Base-by-base conservation (phyloP, 1,140 invertebrate genomes). In the Pantala flavescens region DNA sequence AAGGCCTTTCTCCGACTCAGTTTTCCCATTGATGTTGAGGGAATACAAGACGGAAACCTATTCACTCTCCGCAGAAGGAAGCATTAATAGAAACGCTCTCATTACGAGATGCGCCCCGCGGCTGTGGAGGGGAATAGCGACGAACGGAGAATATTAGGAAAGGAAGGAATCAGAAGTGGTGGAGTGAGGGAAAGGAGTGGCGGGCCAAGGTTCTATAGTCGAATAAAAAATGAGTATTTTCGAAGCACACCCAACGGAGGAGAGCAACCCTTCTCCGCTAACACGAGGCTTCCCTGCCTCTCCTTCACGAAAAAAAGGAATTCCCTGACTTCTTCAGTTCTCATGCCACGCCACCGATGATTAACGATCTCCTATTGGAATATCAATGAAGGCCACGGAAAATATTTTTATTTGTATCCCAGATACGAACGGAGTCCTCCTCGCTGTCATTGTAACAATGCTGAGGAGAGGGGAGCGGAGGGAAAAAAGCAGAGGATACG, bases 341-440 rank as follows among this genome's bases (percentile, higher is more conserved):
- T 63, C 49, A 63, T 63, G 49, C 49, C 49, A 63, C n/a, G 49
- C 49, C 49, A 19, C 49, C 16, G 49, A 63, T 63, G 49, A 63
- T 63, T 63, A 63, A 63, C 49, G 49, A 63, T 63, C 49, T 63
- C 49, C 49, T 63, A 63, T 63, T 63, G 49, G 49, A 63, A 63
- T 63, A 63, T 63, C 49, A 63, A 63, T 63, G 49, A 63, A 63
- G 49, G 49, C 49, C 49, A 63, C 14, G 49, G 49, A 63, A 63
- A 63, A 63, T 21, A 21, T 63, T 63, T 63, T 63, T 63, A 63
- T 63, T 63, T 63, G 49, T 63, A 63, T 63, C 49, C 49, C 49
- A 63, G 49, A 63, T 63, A 63, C 49, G 49, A 63, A 21, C 14
- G 49, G 49, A 63, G 49, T 63, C 49, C n/a, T 21, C 49, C 14